A percentile compares a stretch with the other conserved stretches of the same genome.
phyloP scores from a whole-genome alignment of 2,797 vertebrate species.

The Chelon labrosus region DNA sequence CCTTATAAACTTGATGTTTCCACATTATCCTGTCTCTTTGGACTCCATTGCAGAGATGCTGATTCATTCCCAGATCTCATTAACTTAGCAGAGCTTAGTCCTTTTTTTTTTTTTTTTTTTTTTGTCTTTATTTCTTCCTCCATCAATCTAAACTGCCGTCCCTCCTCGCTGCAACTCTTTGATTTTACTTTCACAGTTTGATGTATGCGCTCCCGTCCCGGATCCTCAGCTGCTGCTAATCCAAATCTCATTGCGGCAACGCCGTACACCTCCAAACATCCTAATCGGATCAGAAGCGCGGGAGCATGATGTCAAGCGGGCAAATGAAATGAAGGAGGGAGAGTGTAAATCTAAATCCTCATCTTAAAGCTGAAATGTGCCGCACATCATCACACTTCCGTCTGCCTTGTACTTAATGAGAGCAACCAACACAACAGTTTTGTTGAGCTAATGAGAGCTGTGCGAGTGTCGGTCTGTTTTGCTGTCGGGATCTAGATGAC shows the following conservation, averaged over 20 bases:
- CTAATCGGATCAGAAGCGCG: slow-evolving; percentile 57
- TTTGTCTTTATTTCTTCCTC: neutral
- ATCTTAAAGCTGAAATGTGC: slow-evolving; percentile 33
- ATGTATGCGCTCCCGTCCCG: slow-evolving; percentile 11
- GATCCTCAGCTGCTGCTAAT: slow-evolving; percentile 52
- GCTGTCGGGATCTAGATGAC: slow-evolving; percentile 5
- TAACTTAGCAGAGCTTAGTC: neutral
- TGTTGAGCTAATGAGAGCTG: slow-evolving; percentile 31
- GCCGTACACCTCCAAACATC: slow-evolving; percentile 37
- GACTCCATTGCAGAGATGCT: neutral
- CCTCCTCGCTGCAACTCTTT: neutral
- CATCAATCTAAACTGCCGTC: neutral
- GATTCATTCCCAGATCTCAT: slow-evolving; percentile 4
- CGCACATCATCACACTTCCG: neutral
- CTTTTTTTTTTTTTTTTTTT: neutral
- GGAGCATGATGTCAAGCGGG: slow-evolving; percentile 40
- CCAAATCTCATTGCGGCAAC: slow-evolving; percentile 42
- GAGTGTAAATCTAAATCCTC: slow-evolving; percentile 46
- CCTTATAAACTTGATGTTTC: neutral
- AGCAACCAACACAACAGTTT: slow-evolving; percentile 10
- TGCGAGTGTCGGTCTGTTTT: neutral
- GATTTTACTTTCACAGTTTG: neutral
- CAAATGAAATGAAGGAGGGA: slow-evolving; percentile 23
- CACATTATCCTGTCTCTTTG: neutral
- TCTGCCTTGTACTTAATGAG: slow-evolving; percentile 31